Base-by-base conservation (phyloP, 2,888 invertebrate genomes). In the Aphodius sticticus region DNA sequence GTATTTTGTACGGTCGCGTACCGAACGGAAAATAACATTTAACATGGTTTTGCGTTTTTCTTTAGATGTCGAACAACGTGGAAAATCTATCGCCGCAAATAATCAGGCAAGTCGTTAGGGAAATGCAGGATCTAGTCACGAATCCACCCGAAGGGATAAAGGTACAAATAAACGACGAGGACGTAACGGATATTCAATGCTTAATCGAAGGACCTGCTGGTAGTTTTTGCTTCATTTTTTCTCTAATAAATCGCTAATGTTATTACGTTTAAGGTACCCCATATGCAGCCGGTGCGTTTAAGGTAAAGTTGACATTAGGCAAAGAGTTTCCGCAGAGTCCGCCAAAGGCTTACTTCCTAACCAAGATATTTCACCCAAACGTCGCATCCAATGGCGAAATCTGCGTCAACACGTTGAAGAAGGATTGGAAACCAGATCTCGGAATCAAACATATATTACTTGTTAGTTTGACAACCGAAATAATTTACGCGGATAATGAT, bases 311-410 rank as follows among this genome's bases (percentile, higher is more conserved):
- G 84, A 94, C 94, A 82, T 92, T 99, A 80, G 96, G 96, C 14
- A 97, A 97, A 91, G 97, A 97, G 89, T 99, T 97, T 90, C 98
- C 98, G 9, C 92, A 94, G 85, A 93, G 95, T 84, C 97, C 98
- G 84, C 98, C 98, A 75, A 97, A 97, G 90, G 98, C 96, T 79
- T 95, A 92, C 90, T 99, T 99, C 90, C 91, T 97, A 81, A 99
- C 98, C 78, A 97, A 96, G 92, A 97, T 99, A 88, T 99, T 99
- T 91, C 98, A 99, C 90, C 98, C 98, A 36, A 99, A 99, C 91
- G 98, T 99, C 85, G 95, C 98, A 76, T 91, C 93, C 81, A 96
- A 95, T 90, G 98, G 98, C 81, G 98, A 98, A 90, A 98, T 99
- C 87, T 99, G 98, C 91, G 98, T 98, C 6, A 97, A 98, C 90